These are phyloP conservation scores for Larimichthys crocea DNA, from an alignment of 2,113 vertebrate genomes.

Conservation along the genomic window DNA sequence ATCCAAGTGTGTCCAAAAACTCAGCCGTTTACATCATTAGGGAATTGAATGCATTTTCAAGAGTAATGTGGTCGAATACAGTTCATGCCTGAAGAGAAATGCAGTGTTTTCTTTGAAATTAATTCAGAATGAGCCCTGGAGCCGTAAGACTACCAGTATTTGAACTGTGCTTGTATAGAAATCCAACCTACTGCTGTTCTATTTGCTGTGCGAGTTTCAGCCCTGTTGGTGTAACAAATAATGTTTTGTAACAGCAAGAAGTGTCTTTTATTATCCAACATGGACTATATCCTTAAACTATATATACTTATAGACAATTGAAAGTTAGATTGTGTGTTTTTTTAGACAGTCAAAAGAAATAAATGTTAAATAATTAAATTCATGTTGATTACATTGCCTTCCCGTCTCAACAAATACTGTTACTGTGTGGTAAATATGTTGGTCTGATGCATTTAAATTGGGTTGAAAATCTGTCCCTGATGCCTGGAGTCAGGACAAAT, in stretches of 20 bases:
- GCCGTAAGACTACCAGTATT: background rate
- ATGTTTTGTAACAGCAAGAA: slow-evolving; percentile 16
- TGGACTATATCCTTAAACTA: background rate
- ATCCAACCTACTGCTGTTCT: slow-evolving; percentile 13
- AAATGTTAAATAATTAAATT: slow-evolving; percentile 32
- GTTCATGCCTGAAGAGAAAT: background rate
- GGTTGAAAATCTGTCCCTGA: slow-evolving; percentile 17
- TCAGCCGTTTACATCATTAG: background rate
- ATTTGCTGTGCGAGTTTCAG: slow-evolving; percentile 7
- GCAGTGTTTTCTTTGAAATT: slow-evolving; percentile 13
- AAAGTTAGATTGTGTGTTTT: slow-evolving; percentile 33
- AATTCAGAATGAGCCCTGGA: background rate
- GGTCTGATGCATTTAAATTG: slow-evolving; percentile 48
- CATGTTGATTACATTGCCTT: slow-evolving; percentile 27
- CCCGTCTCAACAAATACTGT: slow-evolving; percentile 29
- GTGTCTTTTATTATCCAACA: slow-evolving; percentile 15
- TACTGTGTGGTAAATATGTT: slow-evolving; percentile 24
- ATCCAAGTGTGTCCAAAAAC: background rate
- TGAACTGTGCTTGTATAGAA: slow-evolving; percentile 9
- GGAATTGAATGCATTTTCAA: background rate
- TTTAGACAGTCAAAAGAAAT: slow-evolving; percentile 34
- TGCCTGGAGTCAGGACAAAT: slow-evolving; percentile 44
- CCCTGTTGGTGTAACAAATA: background rate
- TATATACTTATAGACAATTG: background rate
- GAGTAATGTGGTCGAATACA: background rate